Evolutionary conservation across 2,888 invertebrate species (phyloP).

Genomic region (Phyto melanocephala): DNA sequence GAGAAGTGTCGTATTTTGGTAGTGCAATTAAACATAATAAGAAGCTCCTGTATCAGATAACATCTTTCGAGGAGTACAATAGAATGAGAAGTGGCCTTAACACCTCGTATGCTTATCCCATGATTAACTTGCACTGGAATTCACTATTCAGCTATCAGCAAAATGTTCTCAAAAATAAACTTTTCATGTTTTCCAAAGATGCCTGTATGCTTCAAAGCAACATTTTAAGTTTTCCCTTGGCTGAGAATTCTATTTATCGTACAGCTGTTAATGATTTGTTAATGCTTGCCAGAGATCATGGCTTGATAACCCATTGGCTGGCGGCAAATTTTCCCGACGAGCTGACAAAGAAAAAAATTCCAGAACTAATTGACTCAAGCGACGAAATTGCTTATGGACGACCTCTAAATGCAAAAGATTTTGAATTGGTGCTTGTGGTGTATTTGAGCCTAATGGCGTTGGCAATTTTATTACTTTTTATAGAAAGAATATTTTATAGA

Average conservation of each 20-base stretch:
- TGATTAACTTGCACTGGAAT: neutral
- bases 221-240: slow-evolving; percentile 48
- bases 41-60: neutral
- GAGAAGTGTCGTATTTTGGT: neutral
- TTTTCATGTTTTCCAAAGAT: slow-evolving; percentile 34
- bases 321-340: slow-evolving; percentile 37
- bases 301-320: slow-evolving; percentile 58
- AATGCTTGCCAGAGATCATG: slow-evolving; percentile 30
- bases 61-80: slow-evolving; percentile 1
- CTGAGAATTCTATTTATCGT: slow-evolving; percentile 59
- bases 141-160: slow-evolving; percentile 20
- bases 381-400: neutral
- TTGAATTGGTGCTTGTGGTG: slow-evolving; percentile 44
- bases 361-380: neutral
- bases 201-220: slow-evolving; percentile 28
- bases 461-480: slow-evolving; percentile 4
- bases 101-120: slow-evolving; percentile 35
- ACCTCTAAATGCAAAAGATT: slow-evolving; percentile 36
- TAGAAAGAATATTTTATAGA: slow-evolving; percentile 23
- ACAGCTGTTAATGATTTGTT: slow-evolving; percentile 42
- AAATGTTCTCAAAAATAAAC: neutral
- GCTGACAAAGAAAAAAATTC: neutral
- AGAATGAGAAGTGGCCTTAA: slow-evolving; percentile 2
- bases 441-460: slow-evolving; percentile 19
- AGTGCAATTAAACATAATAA: neutral